Percentiles rank a stretch among this genome's conserved stretches.
Evolutionary conservation across 2,797 vertebrate species (phyloP).

Genomic region (Acridotheres tristis): DNA sequence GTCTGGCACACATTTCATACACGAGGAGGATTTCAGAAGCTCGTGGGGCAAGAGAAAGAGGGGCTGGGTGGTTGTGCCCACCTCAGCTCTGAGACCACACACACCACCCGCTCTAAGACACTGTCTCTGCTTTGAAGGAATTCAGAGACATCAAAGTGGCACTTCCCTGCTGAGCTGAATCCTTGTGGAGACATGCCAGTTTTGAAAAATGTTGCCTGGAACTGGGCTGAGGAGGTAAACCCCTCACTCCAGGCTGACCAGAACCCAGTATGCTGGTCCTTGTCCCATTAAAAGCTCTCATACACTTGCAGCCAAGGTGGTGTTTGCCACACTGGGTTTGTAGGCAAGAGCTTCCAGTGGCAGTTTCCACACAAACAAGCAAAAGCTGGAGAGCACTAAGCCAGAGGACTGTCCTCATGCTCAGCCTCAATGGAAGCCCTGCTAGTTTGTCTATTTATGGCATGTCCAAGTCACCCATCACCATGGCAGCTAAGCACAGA

Average conservation of each 20-base stretch:
- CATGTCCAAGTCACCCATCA: constrained; percentile 20
- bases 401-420: not conserved
- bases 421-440: not conserved
- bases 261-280: not conserved
- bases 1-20: not conserved
- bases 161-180: not conserved
- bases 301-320: accelerated
- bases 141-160: not conserved
- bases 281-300: not conserved
- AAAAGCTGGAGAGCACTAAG: not conserved
- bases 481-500: constrained; percentile 37
- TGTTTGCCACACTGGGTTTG: not conserved
- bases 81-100: not conserved
- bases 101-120: accelerated
- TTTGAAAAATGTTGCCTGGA: not conserved
- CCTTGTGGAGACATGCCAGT: not conserved
- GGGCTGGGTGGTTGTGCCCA: not conserved
- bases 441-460: constrained; percentile 11
- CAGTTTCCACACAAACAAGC: not conserved
- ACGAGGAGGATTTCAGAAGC: not conserved
- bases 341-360: not conserved
- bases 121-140: not conserved
- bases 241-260: not conserved
- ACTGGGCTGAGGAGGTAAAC: not conserved
- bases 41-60: accelerated